These are phyloP conservation scores for Hypotaenidia philippensis DNA, from an alignment of 2,797 vertebrate genomes.

Conservation along the genomic window DNA sequence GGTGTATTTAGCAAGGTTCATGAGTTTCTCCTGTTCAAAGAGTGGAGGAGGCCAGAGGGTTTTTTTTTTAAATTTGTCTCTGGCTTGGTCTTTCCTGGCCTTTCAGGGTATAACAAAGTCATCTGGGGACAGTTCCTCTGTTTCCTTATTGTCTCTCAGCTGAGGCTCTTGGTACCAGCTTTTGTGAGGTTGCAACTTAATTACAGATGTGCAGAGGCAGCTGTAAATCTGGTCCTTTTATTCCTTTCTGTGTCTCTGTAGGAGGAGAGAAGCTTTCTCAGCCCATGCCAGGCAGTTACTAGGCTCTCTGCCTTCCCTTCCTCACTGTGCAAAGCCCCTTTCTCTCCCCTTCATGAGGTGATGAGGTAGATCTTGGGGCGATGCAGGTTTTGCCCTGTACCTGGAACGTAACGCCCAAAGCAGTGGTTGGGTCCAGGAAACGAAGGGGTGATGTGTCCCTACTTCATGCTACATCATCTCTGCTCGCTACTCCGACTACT, in stretches of 20 bases:
- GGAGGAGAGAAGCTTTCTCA: not conserved
- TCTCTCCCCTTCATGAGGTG: conserved; percentile 31
- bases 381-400: not conserved
- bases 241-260: not conserved
- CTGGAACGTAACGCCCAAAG: not conserved
- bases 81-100: not conserved
- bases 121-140: not conserved
- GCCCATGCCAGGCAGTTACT: not conserved
- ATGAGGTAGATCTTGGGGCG: conserved; percentile 18
- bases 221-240: not conserved
- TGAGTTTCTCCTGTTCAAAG: not conserved
- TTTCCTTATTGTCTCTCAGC: not conserved
- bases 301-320: not conserved
- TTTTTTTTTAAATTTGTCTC: not conserved
- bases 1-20: not conserved
- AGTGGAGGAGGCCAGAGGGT: not conserved
- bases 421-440: not conserved
- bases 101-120: not conserved
- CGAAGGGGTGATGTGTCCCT: not conserved
- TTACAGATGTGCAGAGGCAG: not conserved
- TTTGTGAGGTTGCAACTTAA: not conserved
- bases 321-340: not conserved
- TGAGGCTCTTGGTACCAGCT: not conserved
- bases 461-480: not conserved
- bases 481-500: not conserved